phyloP scores from a whole-genome alignment of 2,888 invertebrate species.

The Siphonodentalium dalli region DNA sequence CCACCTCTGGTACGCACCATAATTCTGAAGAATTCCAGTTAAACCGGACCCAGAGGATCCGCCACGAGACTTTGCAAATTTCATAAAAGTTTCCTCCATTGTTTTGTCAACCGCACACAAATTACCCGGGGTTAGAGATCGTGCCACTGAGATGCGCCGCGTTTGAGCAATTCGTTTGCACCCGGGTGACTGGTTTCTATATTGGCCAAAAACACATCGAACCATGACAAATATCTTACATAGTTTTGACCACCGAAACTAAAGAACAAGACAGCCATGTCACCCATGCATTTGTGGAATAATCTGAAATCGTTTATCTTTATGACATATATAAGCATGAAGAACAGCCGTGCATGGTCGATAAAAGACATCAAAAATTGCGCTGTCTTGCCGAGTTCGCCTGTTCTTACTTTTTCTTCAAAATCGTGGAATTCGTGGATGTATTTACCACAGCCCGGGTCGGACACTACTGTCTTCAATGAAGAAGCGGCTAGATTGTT shows the following conservation, averaged over 20 bases:
- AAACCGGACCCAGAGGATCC: constrained; percentile 24
- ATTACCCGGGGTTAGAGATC: constrained; percentile 33
- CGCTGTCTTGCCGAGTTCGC: too few relatives aligned
- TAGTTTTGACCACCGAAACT: constrained; percentile 33
- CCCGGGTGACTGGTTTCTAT: constrained; percentile 30
- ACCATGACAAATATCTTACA: constrained; percentile 28
- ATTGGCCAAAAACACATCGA: constrained; percentile 25
- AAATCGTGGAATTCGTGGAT: too few relatives aligned
- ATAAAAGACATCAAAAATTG: too few relatives aligned
- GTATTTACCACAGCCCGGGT: too few relatives aligned
- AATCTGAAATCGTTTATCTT: too few relatives aligned
- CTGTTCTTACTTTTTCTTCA: too few relatives aligned
- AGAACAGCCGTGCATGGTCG: too few relatives aligned
- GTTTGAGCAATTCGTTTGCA: constrained; percentile 16
- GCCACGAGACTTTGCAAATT: constrained; percentile 16
- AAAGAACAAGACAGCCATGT: constrained; percentile 32
- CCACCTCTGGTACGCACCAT: constrained; percentile 30
- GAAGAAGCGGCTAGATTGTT: too few relatives aligned
- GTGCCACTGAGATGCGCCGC: constrained; percentile 32
- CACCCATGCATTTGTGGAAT: too few relatives aligned
- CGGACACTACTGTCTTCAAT: too few relatives aligned
- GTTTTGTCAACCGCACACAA: constrained; percentile 32
- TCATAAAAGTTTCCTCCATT: constrained; percentile 30
- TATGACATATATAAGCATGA: too few relatives aligned
- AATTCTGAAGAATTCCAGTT: constrained; percentile 23